These are phyloP conservation scores for Hetaerina titia DNA, from an alignment of 2,888 invertebrate genomes.

Conservation along the genomic window DNA sequence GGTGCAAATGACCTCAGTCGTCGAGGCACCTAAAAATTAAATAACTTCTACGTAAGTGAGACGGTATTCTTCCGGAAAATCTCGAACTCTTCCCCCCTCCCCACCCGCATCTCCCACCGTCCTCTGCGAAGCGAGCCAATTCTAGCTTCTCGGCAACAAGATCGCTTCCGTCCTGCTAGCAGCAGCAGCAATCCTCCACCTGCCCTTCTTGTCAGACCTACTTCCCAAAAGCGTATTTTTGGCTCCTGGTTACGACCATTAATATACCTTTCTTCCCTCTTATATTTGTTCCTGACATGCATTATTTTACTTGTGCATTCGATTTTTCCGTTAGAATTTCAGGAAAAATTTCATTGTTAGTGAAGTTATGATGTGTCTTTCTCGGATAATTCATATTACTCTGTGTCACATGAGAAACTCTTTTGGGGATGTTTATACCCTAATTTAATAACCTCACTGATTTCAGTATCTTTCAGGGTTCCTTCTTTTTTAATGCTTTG, in stretches of 20 bases:
- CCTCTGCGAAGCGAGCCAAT: background rate
- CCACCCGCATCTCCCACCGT: background rate
- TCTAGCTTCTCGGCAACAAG: background rate
- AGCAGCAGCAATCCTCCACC: background rate
- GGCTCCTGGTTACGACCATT: background rate
- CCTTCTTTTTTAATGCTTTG: too few relatives aligned
- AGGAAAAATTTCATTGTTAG: too few relatives aligned
- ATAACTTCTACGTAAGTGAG: background rate
- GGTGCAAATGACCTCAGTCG: too few relatives aligned
- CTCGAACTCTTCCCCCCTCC: background rate
- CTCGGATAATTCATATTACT: too few relatives aligned
- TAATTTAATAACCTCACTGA: too few relatives aligned
- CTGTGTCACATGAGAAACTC: too few relatives aligned
- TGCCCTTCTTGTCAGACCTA: background rate
- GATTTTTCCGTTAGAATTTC: too few relatives aligned
- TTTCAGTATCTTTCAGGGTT: too few relatives aligned
- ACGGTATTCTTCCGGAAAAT: background rate
- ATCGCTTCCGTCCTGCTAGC: background rate
- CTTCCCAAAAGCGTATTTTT: conserved; percentile 7
- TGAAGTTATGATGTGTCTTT: too few relatives aligned
- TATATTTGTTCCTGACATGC: background rate
- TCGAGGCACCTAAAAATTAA: too few relatives aligned
- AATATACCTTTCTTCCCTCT: background rate
- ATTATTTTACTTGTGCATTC: background rate
- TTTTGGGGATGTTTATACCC: too few relatives aligned